A percentile compares a stretch with the other conserved stretches of the same genome.
phyloP scores from a whole-genome alignment of 2,113 vertebrate species.

The Brachirus orientalis region DNA sequence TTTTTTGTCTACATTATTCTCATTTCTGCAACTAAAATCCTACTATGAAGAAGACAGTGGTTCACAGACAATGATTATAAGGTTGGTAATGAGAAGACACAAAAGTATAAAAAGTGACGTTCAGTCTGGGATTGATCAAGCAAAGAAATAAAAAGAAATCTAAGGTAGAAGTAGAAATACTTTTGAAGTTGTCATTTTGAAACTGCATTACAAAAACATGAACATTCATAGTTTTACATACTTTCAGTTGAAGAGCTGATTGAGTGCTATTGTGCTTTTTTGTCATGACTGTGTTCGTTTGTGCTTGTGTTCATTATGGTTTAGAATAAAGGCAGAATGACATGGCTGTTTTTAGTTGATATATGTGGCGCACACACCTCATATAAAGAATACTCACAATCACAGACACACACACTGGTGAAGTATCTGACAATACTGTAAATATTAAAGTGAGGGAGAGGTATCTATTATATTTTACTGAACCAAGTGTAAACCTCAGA shows the following conservation, averaged over 20 bases:
- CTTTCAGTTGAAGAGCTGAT: conserved; percentile 52
- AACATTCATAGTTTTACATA: conserved; percentile 66
- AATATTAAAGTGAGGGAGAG: conserved; percentile 10
- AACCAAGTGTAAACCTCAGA: conserved; percentile 45
- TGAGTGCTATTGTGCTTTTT: conserved; percentile 72
- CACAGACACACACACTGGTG: conserved; percentile 2
- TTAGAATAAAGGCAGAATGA: conserved; percentile 48
- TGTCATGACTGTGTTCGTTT: conserved; percentile 10
- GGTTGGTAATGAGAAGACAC: conserved; percentile 26
- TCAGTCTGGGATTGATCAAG: conserved; percentile 46
- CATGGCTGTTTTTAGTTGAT: conserved; percentile 1
- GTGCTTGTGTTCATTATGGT: conserved; percentile 23
- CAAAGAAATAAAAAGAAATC: conserved; percentile 3
- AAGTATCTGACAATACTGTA: conserved; percentile 12
- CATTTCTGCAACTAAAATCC: neutral
- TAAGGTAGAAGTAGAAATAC: conserved; percentile 58
- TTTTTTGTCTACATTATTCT: conserved; percentile 9
- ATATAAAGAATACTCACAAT: neutral
- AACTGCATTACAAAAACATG: conserved; percentile 60
- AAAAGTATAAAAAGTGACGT: conserved; percentile 69
- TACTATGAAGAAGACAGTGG: conserved; percentile 21
- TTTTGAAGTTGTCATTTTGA: conserved; percentile 40
- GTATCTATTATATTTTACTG: conserved; percentile 33
- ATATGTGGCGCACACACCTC: neutral
- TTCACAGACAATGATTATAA: conserved; percentile 20